These are phyloP conservation scores for Arothron firmamentum DNA, from an alignment of 2,113 vertebrate genomes.

Conservation along the genomic window DNA sequence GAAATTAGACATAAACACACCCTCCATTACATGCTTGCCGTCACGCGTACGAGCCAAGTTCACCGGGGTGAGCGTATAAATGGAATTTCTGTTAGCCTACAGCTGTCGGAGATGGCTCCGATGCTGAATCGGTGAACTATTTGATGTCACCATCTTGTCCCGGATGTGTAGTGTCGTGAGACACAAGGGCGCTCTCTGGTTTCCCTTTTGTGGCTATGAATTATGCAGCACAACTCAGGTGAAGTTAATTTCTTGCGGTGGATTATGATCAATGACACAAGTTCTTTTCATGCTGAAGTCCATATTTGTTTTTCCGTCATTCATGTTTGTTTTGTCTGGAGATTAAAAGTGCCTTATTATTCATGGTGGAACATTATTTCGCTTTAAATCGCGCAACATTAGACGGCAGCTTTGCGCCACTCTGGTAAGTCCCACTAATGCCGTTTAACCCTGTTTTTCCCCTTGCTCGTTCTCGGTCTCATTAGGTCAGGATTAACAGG, in stretches of 20 bases:
- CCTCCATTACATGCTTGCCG: background rate
- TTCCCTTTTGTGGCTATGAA: background rate
- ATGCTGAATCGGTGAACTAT: background rate
- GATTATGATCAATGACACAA: background rate
- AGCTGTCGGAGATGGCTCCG: background rate
- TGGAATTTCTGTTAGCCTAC: background rate
- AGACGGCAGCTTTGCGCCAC: conserved; percentile 26
- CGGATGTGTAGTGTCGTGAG: background rate
- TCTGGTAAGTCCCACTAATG: conserved; percentile 56
- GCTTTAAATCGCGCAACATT: conserved; percentile 20
- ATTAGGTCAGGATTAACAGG: conserved; percentile 73
- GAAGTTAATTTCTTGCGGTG: background rate
- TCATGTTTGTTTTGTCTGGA: background rate
- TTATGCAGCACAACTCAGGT: background rate
- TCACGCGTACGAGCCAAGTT: background rate
- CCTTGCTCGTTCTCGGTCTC: conserved; percentile 56
- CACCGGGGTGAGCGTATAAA: background rate
- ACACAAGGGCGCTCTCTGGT: background rate
- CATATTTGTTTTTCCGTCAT: background rate
- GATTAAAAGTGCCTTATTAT: conserved; percentile 13
- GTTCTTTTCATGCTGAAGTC: conserved; percentile 7
- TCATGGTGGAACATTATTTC: conserved; percentile 1
- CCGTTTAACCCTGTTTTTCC: conserved; percentile 60
- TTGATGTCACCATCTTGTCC: background rate
- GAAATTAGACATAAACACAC: background rate